Evolutionary conservation across 2,888 invertebrate genomes (phyloP).

Genomic region (Aphelenchoides bicaudatus): DNA sequence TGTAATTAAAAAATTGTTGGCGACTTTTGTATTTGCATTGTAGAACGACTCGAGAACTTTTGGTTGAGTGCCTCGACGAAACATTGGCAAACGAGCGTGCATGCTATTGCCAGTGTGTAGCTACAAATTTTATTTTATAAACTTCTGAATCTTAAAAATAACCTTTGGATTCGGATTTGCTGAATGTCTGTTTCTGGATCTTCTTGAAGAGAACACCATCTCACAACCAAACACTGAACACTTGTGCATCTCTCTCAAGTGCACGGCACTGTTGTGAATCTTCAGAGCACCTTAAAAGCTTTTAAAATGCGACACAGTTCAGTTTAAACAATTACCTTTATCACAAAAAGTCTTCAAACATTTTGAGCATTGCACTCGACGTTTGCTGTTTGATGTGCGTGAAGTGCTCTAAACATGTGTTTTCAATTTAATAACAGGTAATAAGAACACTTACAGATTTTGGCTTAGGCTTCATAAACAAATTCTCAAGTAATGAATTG

Average conservation of each 20-base stretch:
- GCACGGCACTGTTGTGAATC: slow-evolving; percentile 97
- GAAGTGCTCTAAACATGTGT: too few species aligned
- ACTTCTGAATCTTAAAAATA: too few species aligned
- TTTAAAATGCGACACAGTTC: slow-evolving; percentile 76
- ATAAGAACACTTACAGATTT: too few species aligned
- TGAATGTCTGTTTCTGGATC: slow-evolving; percentile 54
- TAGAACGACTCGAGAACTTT: neutral
- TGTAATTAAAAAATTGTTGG: neutral
- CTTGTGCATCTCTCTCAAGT: slow-evolving; percentile 97
- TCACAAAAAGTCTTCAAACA: slow-evolving; percentile 99
- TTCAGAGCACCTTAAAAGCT: slow-evolving; percentile 81
- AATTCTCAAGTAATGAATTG: too few species aligned
- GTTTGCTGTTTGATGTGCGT: too few species aligned
- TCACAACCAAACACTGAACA: slow-evolving; percentile 74
- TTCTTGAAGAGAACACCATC: slow-evolving; percentile 50
- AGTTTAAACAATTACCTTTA: slow-evolving; percentile 96
- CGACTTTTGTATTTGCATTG: neutral
- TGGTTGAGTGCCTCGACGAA: slow-evolving; percentile 17
- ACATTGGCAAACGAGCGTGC: slow-evolving; percentile 26
- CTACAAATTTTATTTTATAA: too few species aligned
- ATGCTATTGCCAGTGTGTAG: slow-evolving; percentile 40
- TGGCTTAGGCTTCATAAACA: too few species aligned
- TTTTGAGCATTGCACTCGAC: slow-evolving; percentile 73
- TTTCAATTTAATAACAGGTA: too few species aligned
- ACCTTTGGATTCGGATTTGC: slow-evolving; percentile 59